Evolutionary conservation across 2,888 invertebrate species (phyloP).

Genomic region (Andrena flavipes): DNA sequence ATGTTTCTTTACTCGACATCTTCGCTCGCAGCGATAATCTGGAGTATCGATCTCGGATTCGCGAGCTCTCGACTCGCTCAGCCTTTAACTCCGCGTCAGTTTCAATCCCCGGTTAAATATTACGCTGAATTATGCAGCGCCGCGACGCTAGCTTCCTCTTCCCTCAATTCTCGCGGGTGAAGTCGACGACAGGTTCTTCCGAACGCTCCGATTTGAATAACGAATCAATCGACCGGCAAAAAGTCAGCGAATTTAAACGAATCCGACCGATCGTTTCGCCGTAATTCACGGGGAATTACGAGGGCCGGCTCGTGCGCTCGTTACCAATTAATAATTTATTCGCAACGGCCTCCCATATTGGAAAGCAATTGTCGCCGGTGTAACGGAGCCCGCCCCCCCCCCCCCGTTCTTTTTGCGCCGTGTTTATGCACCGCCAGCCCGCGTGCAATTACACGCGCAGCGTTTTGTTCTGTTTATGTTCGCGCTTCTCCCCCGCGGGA

Average conservation of each 20-base stretch:
- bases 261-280: background rate
- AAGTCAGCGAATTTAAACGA: constrained; percentile 2
- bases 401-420: background rate
- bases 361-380: constrained; percentile 44
- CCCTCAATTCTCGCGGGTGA: background rate
- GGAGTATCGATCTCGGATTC: too few species aligned
- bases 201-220: constrained; percentile 14
- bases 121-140: background rate
- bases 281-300: constrained; percentile 29
- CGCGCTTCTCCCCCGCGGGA: background rate
- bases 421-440: background rate
- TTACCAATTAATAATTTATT: constrained; percentile 55
- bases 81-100: background rate
- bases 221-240: constrained; percentile 26
- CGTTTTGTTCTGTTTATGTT: constrained; percentile 20
- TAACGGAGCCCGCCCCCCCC: constrained; percentile 21
- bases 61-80: background rate
- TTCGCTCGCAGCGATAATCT: too few species aligned
- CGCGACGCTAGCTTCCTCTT: background rate
- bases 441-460: constrained; percentile 32
- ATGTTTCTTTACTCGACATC: too few species aligned
- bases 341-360: constrained; percentile 22
- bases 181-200: background rate
- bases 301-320: constrained; percentile 43
- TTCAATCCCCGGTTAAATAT: background rate